Evolutionary conservation across 2,797 vertebrate species (phyloP).

Genomic region (Sebastiscus albofasciatus): DNA sequence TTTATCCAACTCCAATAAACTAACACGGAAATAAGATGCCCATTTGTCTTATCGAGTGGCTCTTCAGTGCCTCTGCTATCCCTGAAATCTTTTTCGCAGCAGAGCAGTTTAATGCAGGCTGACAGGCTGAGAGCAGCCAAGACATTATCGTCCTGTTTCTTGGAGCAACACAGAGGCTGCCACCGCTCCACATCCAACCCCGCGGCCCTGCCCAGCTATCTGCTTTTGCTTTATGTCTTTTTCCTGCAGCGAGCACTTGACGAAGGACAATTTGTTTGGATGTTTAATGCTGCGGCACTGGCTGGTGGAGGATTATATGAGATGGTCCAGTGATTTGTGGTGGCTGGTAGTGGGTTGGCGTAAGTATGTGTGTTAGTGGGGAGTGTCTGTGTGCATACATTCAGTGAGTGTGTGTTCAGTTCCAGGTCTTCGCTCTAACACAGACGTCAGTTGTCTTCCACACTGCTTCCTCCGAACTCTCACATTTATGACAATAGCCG

Average conservation of each 20-base stretch:
- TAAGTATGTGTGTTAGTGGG: conserved; percentile 46
- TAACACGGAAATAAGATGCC: not conserved
- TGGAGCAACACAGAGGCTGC: conserved; percentile 32
- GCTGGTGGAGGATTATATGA: conserved; percentile 77
- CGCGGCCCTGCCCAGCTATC: conserved; percentile 43
- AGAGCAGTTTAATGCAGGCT: conserved; percentile 40
- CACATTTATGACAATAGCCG: conserved; percentile 42
- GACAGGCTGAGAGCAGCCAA: conserved; percentile 48
- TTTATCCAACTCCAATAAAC: conserved; percentile 4
- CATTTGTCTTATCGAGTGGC: conserved; percentile 28
- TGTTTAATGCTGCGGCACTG: conserved; percentile 72
- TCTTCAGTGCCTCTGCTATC: conserved; percentile 41
- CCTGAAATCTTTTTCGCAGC: conserved; percentile 45
- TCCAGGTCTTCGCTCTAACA: conserved; percentile 64
- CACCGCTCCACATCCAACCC: conserved; percentile 43
- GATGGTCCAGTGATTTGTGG: conserved; percentile 80
- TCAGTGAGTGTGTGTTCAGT: conserved; percentile 39
- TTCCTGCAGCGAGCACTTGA: conserved; percentile 65
- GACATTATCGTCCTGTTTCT: conserved; percentile 43
- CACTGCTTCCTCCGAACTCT: conserved; percentile 36
- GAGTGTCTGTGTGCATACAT: conserved; percentile 21
- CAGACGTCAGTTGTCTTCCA: conserved; percentile 65
- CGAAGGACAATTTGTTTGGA: conserved; percentile 80
- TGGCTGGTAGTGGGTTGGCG: conserved; percentile 60
- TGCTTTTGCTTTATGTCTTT: conserved; percentile 70